Base-by-base conservation (phyloP, 2,113 vertebrate genomes). In the Xerus inauris region DNA sequence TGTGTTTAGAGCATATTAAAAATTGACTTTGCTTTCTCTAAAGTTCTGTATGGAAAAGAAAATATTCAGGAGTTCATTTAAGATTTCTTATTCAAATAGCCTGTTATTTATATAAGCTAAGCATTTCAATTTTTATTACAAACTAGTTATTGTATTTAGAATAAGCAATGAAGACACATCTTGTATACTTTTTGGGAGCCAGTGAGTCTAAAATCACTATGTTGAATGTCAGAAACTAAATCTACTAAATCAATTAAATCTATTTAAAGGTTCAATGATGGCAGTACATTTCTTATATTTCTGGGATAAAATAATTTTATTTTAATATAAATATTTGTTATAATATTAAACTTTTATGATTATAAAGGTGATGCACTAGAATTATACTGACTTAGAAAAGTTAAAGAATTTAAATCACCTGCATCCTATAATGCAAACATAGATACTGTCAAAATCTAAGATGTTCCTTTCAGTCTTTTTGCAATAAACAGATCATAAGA, bases 21-120 rank as follows among this genome's bases (percentile, higher is more conserved):
- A 93, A 42, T 42, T 91, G 0, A 42, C 5, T 67, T 71, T 77
- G 11, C 30, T 94, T 94, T 85, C 71, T 83, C n/a, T 80, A 89
- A 84, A 62, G 30, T 38, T 92, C 40, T 87, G 1, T 67, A 40
- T 83, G 49, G 13, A 64, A 97, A 93, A 80, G 65, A 59, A 97
- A 93, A 76, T 71, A 77, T 12, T 89, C 28, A 69, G 38, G 12
- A 87, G 5, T 82, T 42, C 3, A 81, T 38, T 71, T 92, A 59
- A 35, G 16, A 54, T 64, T 72, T 85, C 30, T 90, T 90, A 80
- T 24, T 51, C 51, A 59, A 91, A 51, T 67, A 82, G 2, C 32
- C 64, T 95, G 64, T 54, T 47, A 76, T 64, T 75, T 79, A 35
- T 86, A 38, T 12, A 87, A 73, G 7, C 22, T 89, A 40, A 94